Percentiles rank a stretch among this genome's conserved stretches.
These are phyloP conservation scores for Tichodroma muraria DNA, from an alignment of 2,113 vertebrate species.

Conservation along the genomic window DNA sequence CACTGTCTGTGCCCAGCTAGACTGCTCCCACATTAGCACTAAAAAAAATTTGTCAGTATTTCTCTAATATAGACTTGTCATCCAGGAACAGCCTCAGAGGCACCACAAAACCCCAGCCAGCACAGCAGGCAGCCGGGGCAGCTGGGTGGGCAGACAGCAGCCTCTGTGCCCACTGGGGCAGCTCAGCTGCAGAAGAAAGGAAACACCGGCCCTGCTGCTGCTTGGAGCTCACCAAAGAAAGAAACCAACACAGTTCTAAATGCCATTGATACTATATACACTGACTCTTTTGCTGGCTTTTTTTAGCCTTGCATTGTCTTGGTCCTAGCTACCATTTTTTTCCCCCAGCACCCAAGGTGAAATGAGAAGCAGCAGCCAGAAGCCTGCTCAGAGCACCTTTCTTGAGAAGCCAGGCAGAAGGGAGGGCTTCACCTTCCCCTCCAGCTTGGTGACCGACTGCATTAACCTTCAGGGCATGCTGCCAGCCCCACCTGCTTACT, in stretches of 20 bases:
- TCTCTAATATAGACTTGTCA: background rate
- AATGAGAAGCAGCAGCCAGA: background rate
- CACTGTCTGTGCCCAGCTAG: background rate
- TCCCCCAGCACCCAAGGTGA: background rate
- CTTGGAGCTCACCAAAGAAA: background rate
- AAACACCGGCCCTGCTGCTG: background rate
- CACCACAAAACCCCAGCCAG: background rate
- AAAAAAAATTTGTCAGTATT: background rate
- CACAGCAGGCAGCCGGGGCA: background rate
- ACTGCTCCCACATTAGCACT: background rate
- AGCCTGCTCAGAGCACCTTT: background rate
- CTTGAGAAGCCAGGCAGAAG: background rate
- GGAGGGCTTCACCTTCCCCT: background rate
- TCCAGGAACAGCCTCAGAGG: background rate
- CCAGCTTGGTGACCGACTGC: background rate
- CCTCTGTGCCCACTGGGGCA: background rate
- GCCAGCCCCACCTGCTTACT: constrained; percentile 42
- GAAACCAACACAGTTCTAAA: accelerated
- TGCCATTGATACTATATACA: background rate
- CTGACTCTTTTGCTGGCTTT: background rate
- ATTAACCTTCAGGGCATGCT: background rate
- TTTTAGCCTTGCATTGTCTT: background rate
- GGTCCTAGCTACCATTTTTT: background rate
- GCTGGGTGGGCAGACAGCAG: accelerated
- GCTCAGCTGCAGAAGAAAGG: background rate